Evolutionary conservation across 2,888 invertebrate genomes (phyloP), one percentile per base, ranked within the genome.

Genomic region (Penaeus monodon): DNA sequence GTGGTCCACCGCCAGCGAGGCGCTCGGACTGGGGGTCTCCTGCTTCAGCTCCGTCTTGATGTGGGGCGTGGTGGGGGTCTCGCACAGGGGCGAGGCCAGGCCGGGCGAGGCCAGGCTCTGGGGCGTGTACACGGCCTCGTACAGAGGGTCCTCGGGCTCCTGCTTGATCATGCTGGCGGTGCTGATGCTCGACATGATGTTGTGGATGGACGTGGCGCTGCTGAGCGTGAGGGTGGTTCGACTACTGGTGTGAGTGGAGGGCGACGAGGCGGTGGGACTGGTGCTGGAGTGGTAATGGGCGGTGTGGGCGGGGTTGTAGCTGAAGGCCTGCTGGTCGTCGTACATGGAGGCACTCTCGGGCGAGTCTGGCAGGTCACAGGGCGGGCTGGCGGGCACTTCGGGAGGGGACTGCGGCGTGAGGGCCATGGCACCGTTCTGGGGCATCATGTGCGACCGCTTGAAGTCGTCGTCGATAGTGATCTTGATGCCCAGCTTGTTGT

Each of bases 381-480:
- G 81, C n/a, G 89, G 89, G 57, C 89, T 89, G 73, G 82, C 81
- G 44, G 89, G 87, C 76, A 84, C 84, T 78, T 82, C 84, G 17
- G 86, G 86, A 22, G 89, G 87, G 57, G 87, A 79, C 64, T 79
- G 76, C 27, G 87, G 87, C 20, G 84, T 85, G n/a, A 85, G 82
- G 73, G 87, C 79, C 84, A 87, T 78, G 49, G 77, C 77, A 38
- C 85, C 85, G 22, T 82, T 86, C 64, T 79, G 83, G 29, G 78
- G 82, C 64, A 81, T 83, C 79, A 83, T 85, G 29, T 82, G 81
- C 64, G 86, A 77, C 63, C 81, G 93, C 90, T 92, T 93, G 89
- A 93, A 92, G 91, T 93, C 93, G 89, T 92, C 93, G 91, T 94
- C 94, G 88, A 94, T 93, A 68, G 94, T 94, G 85, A 95, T 92